Base-by-base conservation (phyloP, 2,113 vertebrate genomes). In the Zosterops pallidus region DNA sequence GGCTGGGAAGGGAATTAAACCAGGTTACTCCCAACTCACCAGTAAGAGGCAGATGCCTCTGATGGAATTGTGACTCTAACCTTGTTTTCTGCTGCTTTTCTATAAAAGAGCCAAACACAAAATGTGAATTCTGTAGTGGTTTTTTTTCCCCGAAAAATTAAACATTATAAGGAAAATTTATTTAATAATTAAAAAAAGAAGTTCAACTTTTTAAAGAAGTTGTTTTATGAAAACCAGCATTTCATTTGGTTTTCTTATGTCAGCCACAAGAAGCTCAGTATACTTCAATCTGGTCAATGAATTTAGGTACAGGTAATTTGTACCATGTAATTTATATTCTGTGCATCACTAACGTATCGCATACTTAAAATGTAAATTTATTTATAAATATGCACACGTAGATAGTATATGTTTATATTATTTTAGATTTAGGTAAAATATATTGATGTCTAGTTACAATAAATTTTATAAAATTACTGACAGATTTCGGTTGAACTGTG, bases 1-100 rank as follows among this genome's bases (percentile, higher is more conserved):
- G 93, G 95, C 84, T 37, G 85, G 44, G n/a, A 60, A 68, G 31
- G 62, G 95, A 94, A 96, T 95, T 91, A 95, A 96, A 95, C 85
- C 92, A 90, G 87, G 85, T 91, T 94, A 90, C 93, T 93, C 95
- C 92, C 79, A 65, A 71, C 65, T 83, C 84, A 82, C 74, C 10
- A 69, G 62, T 33, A 21, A 88, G 78, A 86, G 72, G 77, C 78
- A 89, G 83, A 62, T 50, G 55, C 55, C 47, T 86, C 64, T 74
- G 89, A 90, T 60, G 52, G 62, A 87, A 90, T 72, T 82, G 87
- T 89, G 92, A 71, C 70, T 78, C 74, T 91, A 91, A 91, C 77
- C 78, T 84, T 92, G 33, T 83, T 94, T 86, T 80, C 65, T 11
- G 13, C 28, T 81, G 55, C 39, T 89, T 84, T 86, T 39, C 70